phyloP scores from a whole-genome alignment of 2,113 vertebrate species.

The Tupaia tana region DNA sequence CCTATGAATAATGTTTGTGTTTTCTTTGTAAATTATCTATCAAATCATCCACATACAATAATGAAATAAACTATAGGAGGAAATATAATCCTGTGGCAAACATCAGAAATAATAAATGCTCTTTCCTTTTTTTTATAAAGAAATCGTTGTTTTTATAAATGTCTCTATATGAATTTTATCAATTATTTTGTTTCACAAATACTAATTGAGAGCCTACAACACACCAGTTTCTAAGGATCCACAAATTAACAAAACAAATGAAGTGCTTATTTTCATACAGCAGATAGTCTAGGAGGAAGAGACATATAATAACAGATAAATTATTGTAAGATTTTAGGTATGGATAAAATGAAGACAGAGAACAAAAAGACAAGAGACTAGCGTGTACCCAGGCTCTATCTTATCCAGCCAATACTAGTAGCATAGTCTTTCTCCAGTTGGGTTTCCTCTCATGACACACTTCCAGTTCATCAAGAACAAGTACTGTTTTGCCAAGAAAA shows the following conservation, averaged over 20 bases:
- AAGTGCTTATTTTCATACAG: neutral
- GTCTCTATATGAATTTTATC: neutral
- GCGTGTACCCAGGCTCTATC: neutral
- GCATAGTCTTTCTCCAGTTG: neutral
- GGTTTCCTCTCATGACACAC: neutral
- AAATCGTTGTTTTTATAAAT: neutral
- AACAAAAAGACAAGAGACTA: neutral
- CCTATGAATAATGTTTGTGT: neutral
- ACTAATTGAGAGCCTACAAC: neutral
- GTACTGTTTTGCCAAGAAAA: neutral
- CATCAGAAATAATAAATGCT: neutral
- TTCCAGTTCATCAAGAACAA: neutral
- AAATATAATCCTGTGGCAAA: neutral
- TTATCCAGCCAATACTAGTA: neutral
- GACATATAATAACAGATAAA: neutral
- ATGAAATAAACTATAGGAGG: neutral
- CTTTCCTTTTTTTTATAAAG: neutral
- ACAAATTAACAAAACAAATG: neutral
- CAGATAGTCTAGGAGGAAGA: neutral
- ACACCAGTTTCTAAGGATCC: neutral
- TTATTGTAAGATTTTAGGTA: neutral
- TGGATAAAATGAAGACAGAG: neutral
- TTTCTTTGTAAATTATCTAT: neutral
- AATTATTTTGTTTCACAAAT: conserved; percentile 1
- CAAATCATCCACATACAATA: neutral